Evolutionary conservation across 2,797 vertebrate species (phyloP).

Genomic region (Centropyge bicolor): DNA sequence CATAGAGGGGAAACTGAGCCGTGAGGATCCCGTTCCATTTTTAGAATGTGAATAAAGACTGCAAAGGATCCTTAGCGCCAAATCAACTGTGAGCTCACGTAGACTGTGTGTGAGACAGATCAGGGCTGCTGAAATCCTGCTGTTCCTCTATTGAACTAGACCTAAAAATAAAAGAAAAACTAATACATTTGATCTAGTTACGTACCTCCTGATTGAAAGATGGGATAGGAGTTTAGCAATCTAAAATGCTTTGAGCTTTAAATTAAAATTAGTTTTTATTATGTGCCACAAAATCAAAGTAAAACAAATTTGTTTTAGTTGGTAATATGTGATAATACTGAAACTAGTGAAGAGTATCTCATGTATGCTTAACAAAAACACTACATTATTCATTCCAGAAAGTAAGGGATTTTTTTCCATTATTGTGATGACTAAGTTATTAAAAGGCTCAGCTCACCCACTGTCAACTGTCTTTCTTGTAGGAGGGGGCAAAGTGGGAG

Average conservation of each 20-base stretch:
- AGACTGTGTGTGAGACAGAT: background rate
- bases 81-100: constrained; percentile 29
- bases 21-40: constrained; percentile 46
- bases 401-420: background rate
- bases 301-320: too few species aligned
- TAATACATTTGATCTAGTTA: background rate
- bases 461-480: background rate
- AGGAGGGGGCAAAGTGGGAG: background rate
- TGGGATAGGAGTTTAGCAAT: background rate
- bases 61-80: constrained; percentile 6
- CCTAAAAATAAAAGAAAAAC: background rate
- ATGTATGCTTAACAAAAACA: constrained; percentile 16
- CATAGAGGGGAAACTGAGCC: constrained; percentile 55
- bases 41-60: constrained; percentile 41
- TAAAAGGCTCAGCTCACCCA: constrained; percentile 13
- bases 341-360: background rate
- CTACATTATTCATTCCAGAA: constrained; percentile 21
- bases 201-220: background rate
- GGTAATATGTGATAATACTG: background rate
- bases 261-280: too few species aligned
- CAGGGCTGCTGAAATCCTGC: background rate
- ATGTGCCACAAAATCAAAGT: too few species aligned
- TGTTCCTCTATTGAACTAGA: background rate
- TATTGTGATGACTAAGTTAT: constrained; percentile 28
- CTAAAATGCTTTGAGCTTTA: too few species aligned